Base-by-base conservation (phyloP, 2,888 invertebrate genomes). In the Laspeyria flexula region DNA sequence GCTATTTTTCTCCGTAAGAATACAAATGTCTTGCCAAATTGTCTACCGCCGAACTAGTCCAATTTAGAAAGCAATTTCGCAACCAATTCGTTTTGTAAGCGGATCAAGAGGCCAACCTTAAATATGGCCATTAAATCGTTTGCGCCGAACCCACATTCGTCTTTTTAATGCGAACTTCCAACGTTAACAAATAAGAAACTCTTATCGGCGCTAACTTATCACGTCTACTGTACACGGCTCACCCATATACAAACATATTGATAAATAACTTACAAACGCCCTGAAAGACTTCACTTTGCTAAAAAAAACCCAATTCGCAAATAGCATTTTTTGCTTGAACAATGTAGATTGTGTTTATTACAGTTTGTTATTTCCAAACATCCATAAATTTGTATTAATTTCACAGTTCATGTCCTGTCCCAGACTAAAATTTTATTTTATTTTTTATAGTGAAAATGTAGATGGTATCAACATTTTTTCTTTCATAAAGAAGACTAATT, bases 1-100 rank as follows among this genome's bases (percentile, higher is more conserved):
- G 89, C 90, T 86, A 91, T 91, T 91, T 90, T 88, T 89, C 89
- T 90, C 84, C 77, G 68, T 83, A 83, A 83, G 90, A 91, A 91
- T 90, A 91, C 90, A 91, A 91, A 91, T 91, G 89, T 85, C 90
- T 89, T 88, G 89, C 90, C 88, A 90, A 91, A 90, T 90, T 88
- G 91, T 91, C 90, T 90, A 82, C 86, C 86, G 80, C 85, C 85
- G 81, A 88, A 90, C 89, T 89, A 86, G 89, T 88, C 87, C 91
- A 89, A 91, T 91, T 90, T 88, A 83, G 89, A 90, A 90, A 90
- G 90, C 90, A 91, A 91, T 91, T 91, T 90, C 84, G 85, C 79
- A 84, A 87, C 88, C 89, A 87, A 90, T 91, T 90, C 89, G 86
- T 90, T 90, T 88, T 85, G 85, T 85, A 85, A 88, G 82, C 86